Evolutionary conservation across 2,113 vertebrate species (phyloP).

Genomic region (Siniperca knerii): DNA sequence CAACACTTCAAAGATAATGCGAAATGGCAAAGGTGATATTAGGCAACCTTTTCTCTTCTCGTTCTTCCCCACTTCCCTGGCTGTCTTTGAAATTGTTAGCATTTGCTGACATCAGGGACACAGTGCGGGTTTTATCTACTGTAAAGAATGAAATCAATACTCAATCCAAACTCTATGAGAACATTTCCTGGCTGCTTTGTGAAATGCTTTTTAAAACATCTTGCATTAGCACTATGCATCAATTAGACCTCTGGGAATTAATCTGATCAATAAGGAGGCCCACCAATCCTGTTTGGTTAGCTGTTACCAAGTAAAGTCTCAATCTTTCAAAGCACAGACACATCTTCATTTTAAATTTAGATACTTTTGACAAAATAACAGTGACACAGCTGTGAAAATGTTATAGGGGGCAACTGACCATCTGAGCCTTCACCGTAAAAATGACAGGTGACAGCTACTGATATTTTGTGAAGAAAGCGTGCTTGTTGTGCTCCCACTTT

Average conservation of each 20-base stretch:
- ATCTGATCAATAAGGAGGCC: slow-evolving; percentile 21
- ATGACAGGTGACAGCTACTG: neutral
- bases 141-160: slow-evolving; percentile 61
- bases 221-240: slow-evolving; percentile 26
- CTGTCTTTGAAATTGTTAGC: slow-evolving; percentile 51
- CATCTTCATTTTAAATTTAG: slow-evolving; percentile 7
- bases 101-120: slow-evolving; percentile 38
- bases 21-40: slow-evolving; percentile 47
- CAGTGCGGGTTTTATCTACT: slow-evolving; percentile 47
- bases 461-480: slow-evolving; percentile 4
- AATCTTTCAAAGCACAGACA: slow-evolving; percentile 25
- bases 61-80: slow-evolving; percentile 3
- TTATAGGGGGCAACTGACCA: slow-evolving; percentile 7
- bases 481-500: neutral
- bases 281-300: slow-evolving; percentile 2
- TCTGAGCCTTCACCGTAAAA: slow-evolving; percentile 20
- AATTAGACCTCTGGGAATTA: slow-evolving; percentile 30
- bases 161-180: slow-evolving; percentile 50
- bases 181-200: slow-evolving; percentile 42
- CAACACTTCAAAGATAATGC: slow-evolving; percentile 44
- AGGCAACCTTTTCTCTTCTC: slow-evolving; percentile 36
- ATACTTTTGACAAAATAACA: slow-evolving; percentile 7
- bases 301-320: slow-evolving; percentile 17
- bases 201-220: slow-evolving; percentile 45
- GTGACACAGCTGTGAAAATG: slow-evolving; percentile 15